These are phyloP conservation scores for Porites australiensis DNA, from an alignment of 64 coral and sea anemone genomes.

Conservation along the genomic window DNA sequence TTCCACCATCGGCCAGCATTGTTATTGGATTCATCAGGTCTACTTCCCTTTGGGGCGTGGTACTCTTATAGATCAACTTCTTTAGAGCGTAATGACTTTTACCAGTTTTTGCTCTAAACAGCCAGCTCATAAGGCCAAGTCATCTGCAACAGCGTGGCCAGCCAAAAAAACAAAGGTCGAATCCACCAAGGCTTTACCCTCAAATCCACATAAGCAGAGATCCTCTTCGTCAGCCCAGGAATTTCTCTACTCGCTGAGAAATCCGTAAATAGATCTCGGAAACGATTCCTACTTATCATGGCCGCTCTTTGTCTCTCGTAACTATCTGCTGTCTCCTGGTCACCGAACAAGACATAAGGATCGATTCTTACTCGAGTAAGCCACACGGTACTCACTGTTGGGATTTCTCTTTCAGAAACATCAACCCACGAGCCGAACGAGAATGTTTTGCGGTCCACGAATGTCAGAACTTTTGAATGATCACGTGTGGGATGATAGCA, in stretches of 20 bases:
- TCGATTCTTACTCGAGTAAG: slow-evolving; percentile 75
- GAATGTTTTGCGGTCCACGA: slow-evolving; percentile 63
- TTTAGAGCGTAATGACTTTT: slow-evolving; percentile 72
- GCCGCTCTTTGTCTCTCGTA: slow-evolving; percentile 51
- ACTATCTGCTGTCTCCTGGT: not conserved
- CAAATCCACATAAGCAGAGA: slow-evolving; percentile 79
- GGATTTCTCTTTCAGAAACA: slow-evolving; percentile 57
- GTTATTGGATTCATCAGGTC: slow-evolving; percentile 77
- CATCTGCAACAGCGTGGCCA: slow-evolving; percentile 55
- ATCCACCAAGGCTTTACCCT: slow-evolving; percentile 24
- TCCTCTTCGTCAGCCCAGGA: slow-evolving; percentile 71
- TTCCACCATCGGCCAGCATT: not conserved
- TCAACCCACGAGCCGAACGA: slow-evolving; percentile 42
- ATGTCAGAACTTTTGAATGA: slow-evolving; percentile 74
- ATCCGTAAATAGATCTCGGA: slow-evolving; percentile 63
- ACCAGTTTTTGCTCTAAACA: slow-evolving; percentile 82
- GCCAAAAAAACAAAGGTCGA: too few species aligned
- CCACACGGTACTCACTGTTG: slow-evolving; percentile 39
- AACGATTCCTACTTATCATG: slow-evolving; percentile 73
- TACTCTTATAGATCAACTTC: slow-evolving; percentile 81
- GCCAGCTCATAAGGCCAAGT: slow-evolving; percentile 91
- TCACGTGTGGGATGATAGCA: slow-evolving; percentile 44
- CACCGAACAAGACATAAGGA: too few species aligned
- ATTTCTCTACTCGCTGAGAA: slow-evolving; percentile 55
- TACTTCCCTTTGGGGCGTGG: slow-evolving; percentile 60